Base-by-base conservation (phyloP, 2,797 vertebrate species). In the Sarcophilus harrisii region DNA sequence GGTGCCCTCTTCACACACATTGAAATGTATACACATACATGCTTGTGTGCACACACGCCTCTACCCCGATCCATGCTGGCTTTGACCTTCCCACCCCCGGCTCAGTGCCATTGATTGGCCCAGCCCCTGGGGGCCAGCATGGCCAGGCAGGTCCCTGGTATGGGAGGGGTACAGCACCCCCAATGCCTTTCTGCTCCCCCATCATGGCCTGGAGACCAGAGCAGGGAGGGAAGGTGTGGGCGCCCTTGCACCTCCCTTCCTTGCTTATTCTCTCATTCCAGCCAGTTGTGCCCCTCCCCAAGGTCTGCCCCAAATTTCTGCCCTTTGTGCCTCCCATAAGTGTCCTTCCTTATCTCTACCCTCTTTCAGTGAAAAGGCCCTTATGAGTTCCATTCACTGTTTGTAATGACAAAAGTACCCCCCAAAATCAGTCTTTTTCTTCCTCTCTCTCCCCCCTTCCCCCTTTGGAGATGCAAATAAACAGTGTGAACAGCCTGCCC, bases 311-410 rank as follows among this genome's bases (percentile, higher is more conserved):
- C 38, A 45, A 87, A 16, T 49, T 49, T 90, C 91, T 90, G 92
- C 58, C 81, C 91, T 87, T 49, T 90, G 92, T 90, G 92, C 58
- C 81, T 92, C 93, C 94, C 55, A 92, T 92, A 94, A 92, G 97
- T 97, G 97, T 87, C 98, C 98, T 98, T 97, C 66, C 94, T 90
- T 95, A 93, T 90, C 60, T 96, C 93, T 54, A 18, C 13, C 27
- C 73, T 11, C 73, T 87, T 49, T 87, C 73, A 49, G 73, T 87
- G 73, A 87, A 87, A 87, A 87, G 73, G 6, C 73, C 38, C 73
- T 81, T 24, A 81, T 3, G 66, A 81, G 18, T 87, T 87, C 21
- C 38, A 49, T 38, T 87, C 73, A 49, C 73, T 87, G n/a, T 73
- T 73, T 73, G 73, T 87, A 87, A 45, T 3, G 3, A 87, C 21